A percentile compares a stretch with the other conserved stretches of the same genome.
Conservation (phyloP, 2,113 vertebrate genomes). For the Onychostruthus taczanowskii region DNA sequence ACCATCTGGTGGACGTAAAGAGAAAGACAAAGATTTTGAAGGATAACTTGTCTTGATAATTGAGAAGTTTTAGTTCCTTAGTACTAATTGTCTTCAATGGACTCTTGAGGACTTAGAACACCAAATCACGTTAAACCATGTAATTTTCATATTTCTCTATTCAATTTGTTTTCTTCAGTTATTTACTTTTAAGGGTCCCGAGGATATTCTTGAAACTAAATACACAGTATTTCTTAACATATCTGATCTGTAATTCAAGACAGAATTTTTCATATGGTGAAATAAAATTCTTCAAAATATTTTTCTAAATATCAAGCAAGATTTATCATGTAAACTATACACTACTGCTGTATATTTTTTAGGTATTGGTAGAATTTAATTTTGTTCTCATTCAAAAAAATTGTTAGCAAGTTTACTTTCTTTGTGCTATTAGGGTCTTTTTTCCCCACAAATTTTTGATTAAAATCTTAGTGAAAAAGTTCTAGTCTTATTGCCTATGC, state of each 20-base stretch:
- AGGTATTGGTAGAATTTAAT: neutral
- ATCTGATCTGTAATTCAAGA: neutral
- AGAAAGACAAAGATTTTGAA: neutral
- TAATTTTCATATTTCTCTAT: neutral
- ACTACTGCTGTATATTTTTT: neutral
- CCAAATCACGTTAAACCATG: neutral
- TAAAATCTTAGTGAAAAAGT: neutral
- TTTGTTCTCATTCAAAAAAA: neutral
- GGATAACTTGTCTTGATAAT: too few relatives aligned
- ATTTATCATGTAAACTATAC: neutral
- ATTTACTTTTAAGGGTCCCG: neutral
- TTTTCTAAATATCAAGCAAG: neutral
- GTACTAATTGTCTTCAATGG: neutral
- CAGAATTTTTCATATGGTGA: neutral
- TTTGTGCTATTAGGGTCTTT: neutral
- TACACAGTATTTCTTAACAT: neutral
- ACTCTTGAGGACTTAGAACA: neutral
- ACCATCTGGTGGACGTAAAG: conserved; percentile 53
- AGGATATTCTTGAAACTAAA: neutral
- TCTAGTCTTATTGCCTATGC: neutral
- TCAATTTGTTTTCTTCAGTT: neutral
- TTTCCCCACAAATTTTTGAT: neutral
- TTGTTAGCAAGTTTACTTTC: neutral
- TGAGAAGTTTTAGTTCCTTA: neutral
- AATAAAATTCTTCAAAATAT: neutral